Evolutionary conservation across 2,113 vertebrate species (phyloP).

Genomic region (Piprites chloris): DNA sequence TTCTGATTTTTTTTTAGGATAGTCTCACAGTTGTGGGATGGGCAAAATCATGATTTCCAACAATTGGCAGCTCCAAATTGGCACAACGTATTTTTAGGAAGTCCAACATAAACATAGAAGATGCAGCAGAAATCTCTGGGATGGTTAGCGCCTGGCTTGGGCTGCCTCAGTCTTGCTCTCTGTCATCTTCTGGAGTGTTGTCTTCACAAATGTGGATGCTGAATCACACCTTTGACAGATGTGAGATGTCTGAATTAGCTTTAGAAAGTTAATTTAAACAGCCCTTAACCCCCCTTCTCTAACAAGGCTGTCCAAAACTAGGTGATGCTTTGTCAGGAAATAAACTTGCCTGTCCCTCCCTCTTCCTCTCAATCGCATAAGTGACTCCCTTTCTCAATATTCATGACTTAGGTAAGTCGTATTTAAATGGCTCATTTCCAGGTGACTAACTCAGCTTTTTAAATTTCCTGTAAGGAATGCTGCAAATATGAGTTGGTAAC

Average conservation of each 20-base stretch:
- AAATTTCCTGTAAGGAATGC: slow-evolving; percentile 80
- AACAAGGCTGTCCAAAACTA: background rate
- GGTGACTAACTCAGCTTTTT: slow-evolving; percentile 75
- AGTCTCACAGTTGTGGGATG: background rate
- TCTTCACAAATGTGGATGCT: background rate
- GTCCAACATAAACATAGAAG: slow-evolving; percentile 12
- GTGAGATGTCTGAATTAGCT: background rate
- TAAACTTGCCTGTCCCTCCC: background rate
- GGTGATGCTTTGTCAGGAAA: background rate
- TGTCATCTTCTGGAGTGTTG: background rate
- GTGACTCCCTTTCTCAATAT: background rate
- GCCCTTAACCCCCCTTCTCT: background rate
- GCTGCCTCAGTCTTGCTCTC: background rate
- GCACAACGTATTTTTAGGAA: background rate
- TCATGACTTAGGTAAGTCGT: slow-evolving; percentile 30
- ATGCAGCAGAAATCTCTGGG: background rate
- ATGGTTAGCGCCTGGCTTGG: background rate
- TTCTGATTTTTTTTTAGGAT: background rate
- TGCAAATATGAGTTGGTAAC: slow-evolving; percentile 79
- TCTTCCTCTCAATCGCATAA: background rate
- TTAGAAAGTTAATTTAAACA: background rate
- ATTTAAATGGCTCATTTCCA: slow-evolving; percentile 76
- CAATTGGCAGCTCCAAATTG: background rate
- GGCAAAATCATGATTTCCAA: background rate
- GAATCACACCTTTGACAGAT: background rate